Base-by-base conservation (phyloP, 2,113 vertebrate species). In the Colius striatus region DNA sequence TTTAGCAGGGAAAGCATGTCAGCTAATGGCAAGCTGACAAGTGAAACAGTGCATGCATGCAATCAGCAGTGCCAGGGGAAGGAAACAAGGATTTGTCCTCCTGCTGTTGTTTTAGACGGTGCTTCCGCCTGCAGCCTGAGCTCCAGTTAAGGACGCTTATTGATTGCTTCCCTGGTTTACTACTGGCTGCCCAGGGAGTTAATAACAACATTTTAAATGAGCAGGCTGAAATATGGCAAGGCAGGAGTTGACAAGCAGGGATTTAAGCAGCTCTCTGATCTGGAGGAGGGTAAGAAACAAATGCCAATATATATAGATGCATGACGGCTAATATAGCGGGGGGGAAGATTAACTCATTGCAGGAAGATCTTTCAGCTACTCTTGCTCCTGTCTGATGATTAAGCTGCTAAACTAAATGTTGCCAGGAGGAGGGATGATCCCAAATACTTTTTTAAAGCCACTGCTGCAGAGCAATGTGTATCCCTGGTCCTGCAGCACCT, bases 221-320 rank as follows among this genome's bases (percentile, higher is more conserved):
- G 68, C 86, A 78, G 87, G 82, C 60, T 96, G 92, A 88, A 92
- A 80, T 92, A 73, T 9, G 81, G 91, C 92, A 84, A 82, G 77
- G 90, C 54, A 6, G 89, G 74, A 94, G 78, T n/a, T 92, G 92
- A 70, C 82, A 94, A 51, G 89, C 81, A 68, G 70, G 94, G 96
- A 97, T 97, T 97, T 89, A 96, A 95, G 92, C 84, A 87, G 81
- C 88, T 90, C 88, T 72, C 76, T 92, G 93, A 93, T 90, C 81
- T 66, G 87, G 79, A 95, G 92, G 90, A 93, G 89, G 77, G 55
- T 47, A 90, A 93, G 72, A 95, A 95, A 82, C 80, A 94, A 92
- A 90, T 80, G 89, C 72, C 72, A 93, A 60, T 86, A 75, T 72
- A 70, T 95, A 86, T 41, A 92, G 74, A 72, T 67, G 53, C 58